Percentiles rank a stretch among this genome's conserved stretches.
phyloP scores from a whole-genome alignment of 2,113 vertebrate species.

The Oostethus manadensis region DNA sequence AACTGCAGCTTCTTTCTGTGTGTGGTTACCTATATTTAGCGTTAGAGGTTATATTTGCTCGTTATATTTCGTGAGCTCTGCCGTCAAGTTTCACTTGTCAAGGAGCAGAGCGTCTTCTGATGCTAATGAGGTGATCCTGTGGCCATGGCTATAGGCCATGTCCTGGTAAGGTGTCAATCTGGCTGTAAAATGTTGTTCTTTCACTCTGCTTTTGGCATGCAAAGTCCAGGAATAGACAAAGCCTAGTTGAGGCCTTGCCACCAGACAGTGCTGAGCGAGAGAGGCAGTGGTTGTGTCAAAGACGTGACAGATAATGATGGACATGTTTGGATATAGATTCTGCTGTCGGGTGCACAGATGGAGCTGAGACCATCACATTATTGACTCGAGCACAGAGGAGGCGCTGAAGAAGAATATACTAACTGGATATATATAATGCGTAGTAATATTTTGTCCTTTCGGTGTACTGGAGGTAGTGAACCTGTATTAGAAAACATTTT shows the following conservation, averaged over 20 bases:
- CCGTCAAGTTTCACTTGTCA: constrained; percentile 57
- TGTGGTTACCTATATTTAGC: constrained; percentile 55
- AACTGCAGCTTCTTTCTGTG: constrained; percentile 23
- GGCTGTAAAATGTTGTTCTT: constrained; percentile 39
- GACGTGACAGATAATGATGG: constrained; percentile 26
- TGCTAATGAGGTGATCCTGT: constrained; percentile 66
- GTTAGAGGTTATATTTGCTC: constrained; percentile 63
- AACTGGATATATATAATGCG: too few species aligned
- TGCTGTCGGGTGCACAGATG: neutral
- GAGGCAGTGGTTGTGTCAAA: constrained; percentile 24
- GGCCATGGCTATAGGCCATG: constrained; percentile 49
- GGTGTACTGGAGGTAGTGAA: too few species aligned
- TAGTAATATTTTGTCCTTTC: too few species aligned
- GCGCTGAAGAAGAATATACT: too few species aligned
- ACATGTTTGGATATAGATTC: constrained; percentile 21
- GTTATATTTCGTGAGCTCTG: constrained; percentile 54
- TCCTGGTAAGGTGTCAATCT: constrained; percentile 45
- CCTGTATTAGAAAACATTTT: too few species aligned
- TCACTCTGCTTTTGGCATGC: constrained; percentile 27
- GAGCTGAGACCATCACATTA: neutral
- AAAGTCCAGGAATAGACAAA: constrained; percentile 48
- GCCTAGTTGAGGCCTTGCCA: constrained; percentile 35
- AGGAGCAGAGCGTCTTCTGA: constrained; percentile 52
- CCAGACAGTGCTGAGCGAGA: constrained; percentile 16
- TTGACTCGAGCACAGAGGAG: neutral